Percentiles rank a stretch among this genome's conserved stretches.
Conservation (phyloP, 2,797 vertebrate species). For the Falco novaeseelandiae region DNA sequence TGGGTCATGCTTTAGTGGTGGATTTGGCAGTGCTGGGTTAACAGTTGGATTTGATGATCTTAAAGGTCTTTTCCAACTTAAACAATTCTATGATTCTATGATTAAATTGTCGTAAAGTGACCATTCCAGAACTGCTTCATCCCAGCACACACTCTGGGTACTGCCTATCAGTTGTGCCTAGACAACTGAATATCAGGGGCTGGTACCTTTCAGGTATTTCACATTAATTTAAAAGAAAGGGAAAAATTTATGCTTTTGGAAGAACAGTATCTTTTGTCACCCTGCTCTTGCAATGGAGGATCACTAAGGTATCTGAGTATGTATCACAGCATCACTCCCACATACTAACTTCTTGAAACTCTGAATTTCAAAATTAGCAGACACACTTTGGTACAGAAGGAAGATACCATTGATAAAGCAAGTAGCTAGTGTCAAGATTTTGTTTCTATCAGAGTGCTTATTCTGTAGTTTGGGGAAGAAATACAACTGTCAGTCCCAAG, state of each 20-base stretch:
- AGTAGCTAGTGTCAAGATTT: background rate
- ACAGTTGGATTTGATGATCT: no score
- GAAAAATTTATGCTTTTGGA: background rate
- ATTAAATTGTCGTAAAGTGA: background rate
- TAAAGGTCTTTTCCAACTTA: no score
- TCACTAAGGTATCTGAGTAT: background rate
- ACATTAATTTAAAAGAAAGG: background rate
- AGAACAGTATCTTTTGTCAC: background rate
- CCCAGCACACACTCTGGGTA: accelerated
- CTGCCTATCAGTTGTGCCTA: background rate
- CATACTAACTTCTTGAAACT: background rate
- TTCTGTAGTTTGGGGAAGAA: background rate
- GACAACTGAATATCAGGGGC: background rate
- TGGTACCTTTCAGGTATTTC: background rate
- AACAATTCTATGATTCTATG: background rate
- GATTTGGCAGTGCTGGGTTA: no score
- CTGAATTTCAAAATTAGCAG: background rate
- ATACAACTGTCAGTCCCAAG: background rate
- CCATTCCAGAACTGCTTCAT: background rate
- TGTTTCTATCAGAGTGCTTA: background rate
- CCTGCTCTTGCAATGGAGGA: background rate
- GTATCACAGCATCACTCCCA: background rate
- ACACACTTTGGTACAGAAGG: background rate
- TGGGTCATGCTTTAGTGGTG: no score
- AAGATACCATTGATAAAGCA: background rate